Conservation (phyloP, 2,797 vertebrate genomes). For the Notamacropus eugenii region DNA sequence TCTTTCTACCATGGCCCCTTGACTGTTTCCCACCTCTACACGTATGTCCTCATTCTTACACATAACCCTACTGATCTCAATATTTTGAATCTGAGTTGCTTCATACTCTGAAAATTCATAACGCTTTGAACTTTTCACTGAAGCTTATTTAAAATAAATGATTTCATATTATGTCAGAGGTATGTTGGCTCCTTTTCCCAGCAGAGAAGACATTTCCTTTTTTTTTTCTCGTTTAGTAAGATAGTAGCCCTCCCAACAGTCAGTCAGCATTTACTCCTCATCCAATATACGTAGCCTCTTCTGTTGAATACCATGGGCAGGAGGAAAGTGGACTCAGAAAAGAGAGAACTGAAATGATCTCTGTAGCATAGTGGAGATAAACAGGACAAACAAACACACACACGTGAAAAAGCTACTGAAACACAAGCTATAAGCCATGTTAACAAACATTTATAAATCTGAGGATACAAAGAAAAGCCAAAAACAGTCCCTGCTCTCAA, state of each 20-base stretch:
- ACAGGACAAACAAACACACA: not conserved
- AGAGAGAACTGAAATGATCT: not conserved
- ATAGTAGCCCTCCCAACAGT: not conserved
- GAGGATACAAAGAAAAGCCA: not conserved
- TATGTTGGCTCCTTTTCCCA: not conserved
- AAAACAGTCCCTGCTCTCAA: not conserved
- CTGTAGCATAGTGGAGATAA: not conserved
- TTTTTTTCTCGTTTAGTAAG: not conserved
- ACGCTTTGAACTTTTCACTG: not conserved
- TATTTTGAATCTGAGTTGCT: not conserved
- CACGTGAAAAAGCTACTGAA: not conserved
- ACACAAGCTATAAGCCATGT: not conserved
- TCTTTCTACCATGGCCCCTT: not conserved
- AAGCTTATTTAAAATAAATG: constrained; percentile 11
- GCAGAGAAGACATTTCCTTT: not conserved
- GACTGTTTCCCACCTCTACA: not conserved
- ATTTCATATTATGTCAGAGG: not conserved
- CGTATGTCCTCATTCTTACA: constrained; percentile 4
- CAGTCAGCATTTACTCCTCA: not conserved
- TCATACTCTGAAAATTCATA: not conserved
- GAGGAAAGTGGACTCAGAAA: not conserved
- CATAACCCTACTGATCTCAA: not conserved
- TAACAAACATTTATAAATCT: not conserved
- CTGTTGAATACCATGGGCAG: not conserved
- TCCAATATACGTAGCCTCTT: not conserved